Base-by-base conservation (phyloP, 2,888 invertebrate genomes). In the Athalia rosae region DNA sequence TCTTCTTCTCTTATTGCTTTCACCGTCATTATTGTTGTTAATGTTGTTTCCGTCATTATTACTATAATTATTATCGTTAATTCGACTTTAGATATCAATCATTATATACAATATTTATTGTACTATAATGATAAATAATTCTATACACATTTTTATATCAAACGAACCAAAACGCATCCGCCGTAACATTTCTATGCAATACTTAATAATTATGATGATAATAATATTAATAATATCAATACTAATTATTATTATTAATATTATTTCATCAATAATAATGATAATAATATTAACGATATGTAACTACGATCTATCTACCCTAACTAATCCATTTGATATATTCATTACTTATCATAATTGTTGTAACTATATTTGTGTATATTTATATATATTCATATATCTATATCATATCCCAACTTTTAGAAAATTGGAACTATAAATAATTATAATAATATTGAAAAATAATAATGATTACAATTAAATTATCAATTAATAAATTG, bases 241-340 rank as follows among this genome's bases (percentile, higher is more conserved):
- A 73, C 48, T 73, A 9, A 59, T 73, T 73, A 47, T 73, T 50
- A 50, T 62, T n/a, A 69, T 48, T 74, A 48, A 74, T 71, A 69
- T n/a, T n/a, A 56, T 69, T 28, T 28, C 28, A 28, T 28, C 28
- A 58, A 43, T 58, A 69, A 69, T 69, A 85, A 85, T 85, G 83
- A 87, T 88, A 89, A 85, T 87, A 85, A 87, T 87, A 83, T 84
- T 86, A 87, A 84, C 83, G 88, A 88, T 87, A 88, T 88, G 87
- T 88, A 83, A 77, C 84, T 85, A 80, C 86, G 81, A 82, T 78
- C 82, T 80, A 80, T 79, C 84, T 85, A 84, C 80, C 84, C 50
- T 59, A 59, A 28, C 28, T 59, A 59, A 59, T 59, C 53, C n/a
- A 53, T n/a, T n/a, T 4, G 59, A n/a, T n/a, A n/a, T 13, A 59